Evolutionary conservation across 2,113 vertebrate genomes (phyloP).

Genomic region (Arothron firmamentum): DNA sequence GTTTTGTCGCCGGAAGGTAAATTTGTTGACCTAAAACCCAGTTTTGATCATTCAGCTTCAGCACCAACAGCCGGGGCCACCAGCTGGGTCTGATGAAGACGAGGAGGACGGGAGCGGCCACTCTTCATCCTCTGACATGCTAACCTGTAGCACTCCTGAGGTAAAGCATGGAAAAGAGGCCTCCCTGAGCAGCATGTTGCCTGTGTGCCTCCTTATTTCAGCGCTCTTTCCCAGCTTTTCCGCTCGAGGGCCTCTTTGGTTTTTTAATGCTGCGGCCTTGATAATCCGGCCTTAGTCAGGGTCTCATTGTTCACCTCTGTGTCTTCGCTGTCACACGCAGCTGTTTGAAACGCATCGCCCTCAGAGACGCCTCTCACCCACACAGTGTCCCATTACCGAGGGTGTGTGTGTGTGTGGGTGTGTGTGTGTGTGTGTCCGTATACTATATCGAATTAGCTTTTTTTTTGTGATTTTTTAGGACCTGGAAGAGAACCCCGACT

Average conservation of each 20-base stretch:
- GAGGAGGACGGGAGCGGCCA: conserved; percentile 63
- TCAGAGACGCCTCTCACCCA: conserved; percentile 1
- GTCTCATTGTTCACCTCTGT: too few relatives aligned
- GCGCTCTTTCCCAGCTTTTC: too few relatives aligned
- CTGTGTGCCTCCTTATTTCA: conserved; percentile 14
- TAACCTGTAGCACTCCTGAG: conserved; percentile 72
- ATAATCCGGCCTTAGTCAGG: too few relatives aligned
- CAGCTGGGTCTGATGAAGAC: conserved; percentile 48
- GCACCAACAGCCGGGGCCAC: conserved; percentile 56
- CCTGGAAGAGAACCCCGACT: conserved; percentile 39
- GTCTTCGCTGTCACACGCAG: conserved; percentile 61
- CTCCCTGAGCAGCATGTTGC: conserved; percentile 1
- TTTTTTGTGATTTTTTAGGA: conserved; percentile 46
- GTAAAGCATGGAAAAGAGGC: conserved; percentile 52
- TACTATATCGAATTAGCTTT: conserved; percentile 1
- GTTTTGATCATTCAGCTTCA: conserved; percentile 13
- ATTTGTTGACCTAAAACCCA: not conserved
- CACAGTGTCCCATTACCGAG: not conserved
- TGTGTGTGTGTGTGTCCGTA: conserved; percentile 1
- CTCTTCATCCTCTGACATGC: conserved; percentile 76
- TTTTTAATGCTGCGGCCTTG: too few relatives aligned
- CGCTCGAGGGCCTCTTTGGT: too few relatives aligned
- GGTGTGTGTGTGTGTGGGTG: not conserved
- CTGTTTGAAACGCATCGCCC: conserved; percentile 45
- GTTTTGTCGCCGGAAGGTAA: too few relatives aligned